Base-by-base conservation (phyloP, 1,140 invertebrate species). In the Palaemon carinicauda region DNA sequence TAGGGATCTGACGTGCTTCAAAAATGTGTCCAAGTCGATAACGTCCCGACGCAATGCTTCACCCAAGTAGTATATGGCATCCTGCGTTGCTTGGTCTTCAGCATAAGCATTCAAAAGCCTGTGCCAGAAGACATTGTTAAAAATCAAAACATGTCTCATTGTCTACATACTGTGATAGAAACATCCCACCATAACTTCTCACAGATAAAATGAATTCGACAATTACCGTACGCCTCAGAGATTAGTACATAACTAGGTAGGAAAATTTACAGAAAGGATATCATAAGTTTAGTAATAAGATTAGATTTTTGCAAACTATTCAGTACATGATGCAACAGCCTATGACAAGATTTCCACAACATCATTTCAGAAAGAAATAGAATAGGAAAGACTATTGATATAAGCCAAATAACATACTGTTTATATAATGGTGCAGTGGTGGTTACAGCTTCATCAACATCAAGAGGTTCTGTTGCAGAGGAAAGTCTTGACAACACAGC, bases 1-100 rank as follows among this genome's bases (percentile, higher is more conserved):
- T 74, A 99, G 92, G 88, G 96, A 95, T 88, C 98, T 95, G 1
- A 99, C 97, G 94, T 99, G 97, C 92, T 99, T 99, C 82, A 99
- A 93, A 93, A 99, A 99, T 65, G 96, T 95, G 90, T 99, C 98
- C 89, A 99, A 92, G 92, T 98, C 97, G 91, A 99, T 97, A 4
- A 98, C 96, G 81, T 96, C 96, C 90, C 96, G 95, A 88, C 97
- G 93, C 78, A 99, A 92, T 29, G 97, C 98, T 93, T 99, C 97
- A n/a, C 97, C 97, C 91, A 99, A 95, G 91, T 98, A 98, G 92
- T 99, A 99, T 90, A 99, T 98, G 78, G 98, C 96, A 94, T 99
- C 98, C 93, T 99, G 98, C 74, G 97, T 95, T 15, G 98, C 98
- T 90, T 98, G 97, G 93, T 99, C 98, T 92, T 99, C 98, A 75